Percentiles rank a stretch among this genome's conserved stretches.
Evolutionary conservation across 2,888 invertebrate genomes (phyloP).

Genomic region (Dryomyza anilis): DNA sequence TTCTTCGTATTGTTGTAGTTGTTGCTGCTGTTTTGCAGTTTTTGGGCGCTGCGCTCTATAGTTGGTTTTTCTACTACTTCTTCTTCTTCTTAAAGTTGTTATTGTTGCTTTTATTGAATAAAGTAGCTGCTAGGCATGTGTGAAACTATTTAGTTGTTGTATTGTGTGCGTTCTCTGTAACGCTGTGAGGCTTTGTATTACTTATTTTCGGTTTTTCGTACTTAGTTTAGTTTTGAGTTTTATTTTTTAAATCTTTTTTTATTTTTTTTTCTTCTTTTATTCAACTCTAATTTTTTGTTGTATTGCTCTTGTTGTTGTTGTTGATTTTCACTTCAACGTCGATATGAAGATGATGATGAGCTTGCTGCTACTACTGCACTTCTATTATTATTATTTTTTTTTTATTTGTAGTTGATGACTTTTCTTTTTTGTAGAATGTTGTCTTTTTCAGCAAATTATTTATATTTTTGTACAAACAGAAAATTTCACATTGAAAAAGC

Average conservation of each 20-base stretch:
- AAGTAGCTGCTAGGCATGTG: no score
- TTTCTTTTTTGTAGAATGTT: conserved; percentile 23
- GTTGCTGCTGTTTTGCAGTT: conserved; percentile 2
- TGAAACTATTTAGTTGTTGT: background rate
- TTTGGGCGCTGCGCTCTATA: conserved; percentile 8
- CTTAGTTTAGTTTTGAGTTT: background rate
- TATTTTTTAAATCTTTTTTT: no score
- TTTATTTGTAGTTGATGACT: conserved; percentile 8
- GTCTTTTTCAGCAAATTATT: conserved; percentile 15
- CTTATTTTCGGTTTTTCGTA: background rate
- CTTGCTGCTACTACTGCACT: background rate
- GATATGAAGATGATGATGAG: no score
- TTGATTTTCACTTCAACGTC: background rate
- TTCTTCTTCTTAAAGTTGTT: background rate
- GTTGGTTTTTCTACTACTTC: conserved; percentile 1
- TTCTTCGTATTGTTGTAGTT: no score
- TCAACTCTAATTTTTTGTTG: background rate
- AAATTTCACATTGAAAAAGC: conserved; percentile 25
- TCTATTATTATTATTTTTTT: conserved; percentile 3
- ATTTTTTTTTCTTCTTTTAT: no score
- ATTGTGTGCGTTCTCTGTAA: background rate
- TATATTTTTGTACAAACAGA: conserved; percentile 25
- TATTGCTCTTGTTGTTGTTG: conserved; percentile 1
- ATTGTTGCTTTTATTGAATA: background rate
- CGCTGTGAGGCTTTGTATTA: background rate